Evolutionary conservation across 2,113 vertebrate genomes (phyloP), one percentile per base, ranked within the genome.

Genomic region (Larimichthys polyactis): DNA sequence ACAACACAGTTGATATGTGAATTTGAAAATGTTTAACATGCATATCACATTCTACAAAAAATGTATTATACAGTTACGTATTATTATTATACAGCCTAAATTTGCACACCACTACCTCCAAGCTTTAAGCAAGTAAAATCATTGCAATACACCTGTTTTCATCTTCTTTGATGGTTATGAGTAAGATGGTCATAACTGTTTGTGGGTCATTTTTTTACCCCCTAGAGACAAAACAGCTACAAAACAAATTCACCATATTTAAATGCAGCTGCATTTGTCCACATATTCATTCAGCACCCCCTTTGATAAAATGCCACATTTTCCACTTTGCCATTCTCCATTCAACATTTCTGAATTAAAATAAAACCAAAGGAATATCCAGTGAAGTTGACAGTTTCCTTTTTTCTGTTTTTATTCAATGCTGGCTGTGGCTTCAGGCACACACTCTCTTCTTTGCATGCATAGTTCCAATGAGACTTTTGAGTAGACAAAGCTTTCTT

Each of bases 371-470:
- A 68, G 48, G 32, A 72, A 82, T 64, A 75, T 79, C 63, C 49
- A 71, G 32, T 82, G 16, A 79, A 84, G 57, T 81, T 63, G 52
- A 83, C 64, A 32, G 55, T 73, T 79, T 81, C 66, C 24, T 63
- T 75, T 75, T 27, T 43, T 5, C 3, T 14, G 59, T 79, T 87
- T 70, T 44, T 19, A 75, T 75, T 60, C 43, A 71, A 67, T 78
- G 71, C 75, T 78, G 57, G 17, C 24, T 51, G 64, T 84, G 68
- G 83, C 92, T 92, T 77, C 46, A 52, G 91, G 93, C 91, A 60
- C 40, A 70, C 62, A 24, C 55, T 62, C 64, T 72, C 59, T 71
- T 87, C 68, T 86, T 92, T 84, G 89, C 82, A 73, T 71, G 59
- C 66, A 82, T 63, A 76, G 79, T 71, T 67, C 82, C 79, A 82